Evolutionary conservation across 2,113 vertebrate species (phyloP).

Genomic region (Rhinichthys klamathensis): DNA sequence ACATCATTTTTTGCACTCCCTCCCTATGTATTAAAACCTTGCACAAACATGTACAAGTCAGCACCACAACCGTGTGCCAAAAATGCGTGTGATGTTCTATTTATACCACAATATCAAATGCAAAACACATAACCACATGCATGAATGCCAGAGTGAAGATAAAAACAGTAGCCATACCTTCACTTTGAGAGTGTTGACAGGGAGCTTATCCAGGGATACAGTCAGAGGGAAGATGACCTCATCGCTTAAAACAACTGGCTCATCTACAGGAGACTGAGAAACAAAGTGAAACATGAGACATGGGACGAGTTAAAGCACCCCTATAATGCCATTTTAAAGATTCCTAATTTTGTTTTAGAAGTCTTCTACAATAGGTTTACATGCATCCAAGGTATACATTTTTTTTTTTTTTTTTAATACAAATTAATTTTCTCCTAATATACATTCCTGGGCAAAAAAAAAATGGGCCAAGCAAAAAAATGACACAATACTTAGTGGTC

Average conservation of each 20-base stretch:
- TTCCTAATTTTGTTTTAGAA: too few species aligned
- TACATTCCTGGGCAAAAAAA: too few species aligned
- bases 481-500: too few species aligned
- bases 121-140: neutral
- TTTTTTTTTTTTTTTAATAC: too few species aligned
- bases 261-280: slow-evolving; percentile 76
- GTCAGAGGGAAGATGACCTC: slow-evolving; percentile 87
- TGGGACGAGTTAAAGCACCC: neutral
- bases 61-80: neutral
- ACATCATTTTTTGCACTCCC: neutral
- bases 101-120: neutral
- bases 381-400: too few species aligned
- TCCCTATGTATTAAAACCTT: neutral
- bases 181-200: slow-evolving; percentile 83
- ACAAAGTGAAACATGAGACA: slow-evolving; percentile 28
- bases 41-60: neutral
- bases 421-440: too few species aligned
- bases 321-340: too few species aligned
- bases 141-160: neutral
- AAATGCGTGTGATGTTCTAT: neutral
- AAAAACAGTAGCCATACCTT: slow-evolving; percentile 75
- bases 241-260: slow-evolving; percentile 81
- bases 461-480: too few species aligned
- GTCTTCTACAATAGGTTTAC: too few species aligned
- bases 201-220: slow-evolving; percentile 84